Conservation (phyloP, 2,888 invertebrate genomes). For the Heterodera filipjevi region DNA sequence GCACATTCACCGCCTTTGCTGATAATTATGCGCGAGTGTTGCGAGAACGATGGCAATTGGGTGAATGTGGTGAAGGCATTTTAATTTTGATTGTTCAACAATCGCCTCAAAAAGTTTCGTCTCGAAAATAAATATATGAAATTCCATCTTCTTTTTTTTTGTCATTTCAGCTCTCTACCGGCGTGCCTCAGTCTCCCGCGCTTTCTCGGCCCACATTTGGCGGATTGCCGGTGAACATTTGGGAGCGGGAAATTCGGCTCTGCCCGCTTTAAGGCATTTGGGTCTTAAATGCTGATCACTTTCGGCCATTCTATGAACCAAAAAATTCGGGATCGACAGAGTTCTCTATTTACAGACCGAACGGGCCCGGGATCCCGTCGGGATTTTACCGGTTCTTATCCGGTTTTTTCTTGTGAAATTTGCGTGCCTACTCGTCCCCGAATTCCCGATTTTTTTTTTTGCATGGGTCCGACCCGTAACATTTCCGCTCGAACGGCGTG, state of each 20-base stretch:
- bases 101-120: constrained; percentile 30
- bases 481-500: too few relatives aligned
- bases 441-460: too few relatives aligned
- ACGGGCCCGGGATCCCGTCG: too few relatives aligned
- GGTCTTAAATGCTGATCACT: background rate
- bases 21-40: constrained; percentile 48
- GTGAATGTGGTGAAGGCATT: constrained; percentile 50
- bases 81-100: constrained; percentile 44
- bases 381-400: too few relatives aligned
- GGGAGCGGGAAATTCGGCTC: background rate
- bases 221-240: constrained; percentile 1
- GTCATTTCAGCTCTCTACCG: background rate
- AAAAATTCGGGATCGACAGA: too few relatives aligned
- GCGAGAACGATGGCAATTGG: constrained; percentile 45
- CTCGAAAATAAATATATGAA: background rate
- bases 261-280: background rate
- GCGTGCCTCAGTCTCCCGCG: background rate
- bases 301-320: too few relatives aligned
- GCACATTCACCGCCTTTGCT: constrained; percentile 36
- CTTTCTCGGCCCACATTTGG: constrained; percentile 6
- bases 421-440: too few relatives aligned
- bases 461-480: too few relatives aligned
- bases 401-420: too few relatives aligned
- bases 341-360: too few relatives aligned
- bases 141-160: background rate